Percentiles rank a stretch among this genome's conserved stretches.
These are phyloP conservation scores for Antitype chi DNA, from an alignment of 2,888 invertebrate genomes.

Conservation along the genomic window DNA sequence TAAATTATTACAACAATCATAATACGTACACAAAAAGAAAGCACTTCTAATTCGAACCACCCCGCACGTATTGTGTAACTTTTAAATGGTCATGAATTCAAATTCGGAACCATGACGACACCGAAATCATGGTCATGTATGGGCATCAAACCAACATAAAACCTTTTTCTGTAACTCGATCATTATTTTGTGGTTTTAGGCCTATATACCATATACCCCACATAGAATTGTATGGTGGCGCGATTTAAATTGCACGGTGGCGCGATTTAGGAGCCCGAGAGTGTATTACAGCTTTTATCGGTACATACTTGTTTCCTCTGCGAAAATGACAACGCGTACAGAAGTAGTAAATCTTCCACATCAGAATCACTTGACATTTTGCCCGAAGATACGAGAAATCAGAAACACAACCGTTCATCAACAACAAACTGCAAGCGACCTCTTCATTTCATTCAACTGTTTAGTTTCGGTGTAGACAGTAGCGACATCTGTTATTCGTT, in stretches of 20 bases:
- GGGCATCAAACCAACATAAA: not conserved
- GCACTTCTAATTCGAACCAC: not conserved
- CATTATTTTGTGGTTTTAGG: not conserved
- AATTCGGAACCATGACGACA: not conserved
- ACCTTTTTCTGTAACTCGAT: not conserved
- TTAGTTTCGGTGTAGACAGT: not conserved
- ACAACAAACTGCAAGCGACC: not conserved
- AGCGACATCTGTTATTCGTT: not conserved
- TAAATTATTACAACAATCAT: not conserved
- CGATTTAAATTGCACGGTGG: not conserved
- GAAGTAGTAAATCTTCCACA: conserved; percentile 11
- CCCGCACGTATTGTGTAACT: not conserved
- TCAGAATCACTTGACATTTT: conserved; percentile 17
- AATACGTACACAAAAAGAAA: not conserved
- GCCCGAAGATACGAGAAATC: not conserved
- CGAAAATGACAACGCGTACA: not conserved
- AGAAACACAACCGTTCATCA: not conserved
- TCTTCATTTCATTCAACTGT: not conserved
- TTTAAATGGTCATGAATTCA: not conserved
- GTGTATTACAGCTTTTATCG: not conserved
- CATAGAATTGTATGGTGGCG: not conserved
- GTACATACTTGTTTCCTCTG: not conserved
- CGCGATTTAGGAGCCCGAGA: not conserved
- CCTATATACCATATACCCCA: no score
- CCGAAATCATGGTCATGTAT: not conserved